Conservation (phyloP, 2,113 vertebrate genomes). For the Bothrops jararaca region DNA sequence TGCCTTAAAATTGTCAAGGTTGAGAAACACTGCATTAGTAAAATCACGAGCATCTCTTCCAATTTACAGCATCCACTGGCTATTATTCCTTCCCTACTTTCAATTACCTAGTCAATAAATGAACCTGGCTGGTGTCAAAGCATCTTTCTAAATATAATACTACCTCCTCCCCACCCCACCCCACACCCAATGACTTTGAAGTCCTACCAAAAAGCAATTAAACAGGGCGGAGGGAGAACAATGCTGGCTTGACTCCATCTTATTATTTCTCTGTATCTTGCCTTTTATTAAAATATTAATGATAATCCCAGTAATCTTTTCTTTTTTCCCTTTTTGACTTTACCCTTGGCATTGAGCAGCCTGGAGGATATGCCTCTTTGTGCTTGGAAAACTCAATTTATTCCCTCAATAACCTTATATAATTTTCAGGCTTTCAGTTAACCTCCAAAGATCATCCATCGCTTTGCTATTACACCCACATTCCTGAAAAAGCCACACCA, state of each 20-base stretch:
- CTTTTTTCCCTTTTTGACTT: neutral
- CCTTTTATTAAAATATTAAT: slow-evolving; percentile 41
- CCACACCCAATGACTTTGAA: slow-evolving; percentile 9
- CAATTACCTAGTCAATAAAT: neutral
- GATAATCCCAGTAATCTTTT: slow-evolving; percentile 19
- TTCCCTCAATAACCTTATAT: neutral
- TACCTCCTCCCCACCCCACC: neutral
- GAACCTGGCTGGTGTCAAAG: neutral
- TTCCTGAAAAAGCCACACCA: neutral
- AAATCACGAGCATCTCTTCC: neutral
- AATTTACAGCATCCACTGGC: neutral
- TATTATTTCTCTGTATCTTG: neutral
- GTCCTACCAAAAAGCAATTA: slow-evolving; percentile 32
- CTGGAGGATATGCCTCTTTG: neutral
- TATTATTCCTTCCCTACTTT: neutral
- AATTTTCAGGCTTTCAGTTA: neutral
- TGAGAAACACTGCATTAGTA: too few relatives aligned
- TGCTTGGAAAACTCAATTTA: neutral
- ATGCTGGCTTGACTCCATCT: slow-evolving; percentile 10
- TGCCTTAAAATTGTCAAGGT: too few relatives aligned
- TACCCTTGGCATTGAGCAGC: neutral
- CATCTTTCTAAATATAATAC: slow-evolving; percentile 1
- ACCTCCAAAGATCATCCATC: neutral
- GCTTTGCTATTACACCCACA: neutral
- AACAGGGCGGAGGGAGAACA: slow-evolving; percentile 34